Conservation (phyloP, 2,113 vertebrate species). For the Sorex araneus region DNA sequence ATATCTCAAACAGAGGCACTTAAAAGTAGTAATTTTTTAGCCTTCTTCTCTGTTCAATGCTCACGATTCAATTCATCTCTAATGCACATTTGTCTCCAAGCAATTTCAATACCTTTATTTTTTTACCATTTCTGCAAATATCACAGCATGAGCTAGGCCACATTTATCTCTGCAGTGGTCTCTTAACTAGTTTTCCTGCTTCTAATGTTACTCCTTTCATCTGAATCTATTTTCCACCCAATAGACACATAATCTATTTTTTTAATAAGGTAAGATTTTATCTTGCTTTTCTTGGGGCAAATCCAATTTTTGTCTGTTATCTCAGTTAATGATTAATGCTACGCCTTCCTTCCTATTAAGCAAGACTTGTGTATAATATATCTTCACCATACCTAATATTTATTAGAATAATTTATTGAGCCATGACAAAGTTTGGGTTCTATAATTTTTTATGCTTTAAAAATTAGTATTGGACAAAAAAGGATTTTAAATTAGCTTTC, state of each 20-base stretch:
- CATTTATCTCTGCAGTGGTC: background rate
- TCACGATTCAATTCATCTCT: background rate
- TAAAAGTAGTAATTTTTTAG: background rate
- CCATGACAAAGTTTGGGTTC: background rate
- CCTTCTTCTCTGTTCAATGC: background rate
- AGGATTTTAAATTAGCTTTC: background rate
- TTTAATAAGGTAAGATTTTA: background rate
- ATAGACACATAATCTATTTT: background rate
- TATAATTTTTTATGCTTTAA: background rate
- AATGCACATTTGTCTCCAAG: background rate
- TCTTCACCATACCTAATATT: background rate
- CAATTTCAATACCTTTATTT: background rate
- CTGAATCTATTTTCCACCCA: background rate
- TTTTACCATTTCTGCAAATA: background rate
- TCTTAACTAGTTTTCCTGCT: background rate
- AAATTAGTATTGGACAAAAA: no score
- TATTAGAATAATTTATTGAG: conserved; percentile 51
- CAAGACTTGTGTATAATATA: background rate
- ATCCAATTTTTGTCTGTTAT: conserved; percentile 26
- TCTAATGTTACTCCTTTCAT: background rate
- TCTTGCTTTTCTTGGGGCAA: conserved; percentile 6
- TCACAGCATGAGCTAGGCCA: background rate
- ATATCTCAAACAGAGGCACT: background rate
- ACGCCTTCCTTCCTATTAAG: conserved; percentile 21
- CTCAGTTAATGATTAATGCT: background rate